Percentiles rank a stretch among this genome's conserved stretches.
phyloP scores from a whole-genome alignment of 1,140 invertebrate species.

The Calephelis virginiensis region DNA sequence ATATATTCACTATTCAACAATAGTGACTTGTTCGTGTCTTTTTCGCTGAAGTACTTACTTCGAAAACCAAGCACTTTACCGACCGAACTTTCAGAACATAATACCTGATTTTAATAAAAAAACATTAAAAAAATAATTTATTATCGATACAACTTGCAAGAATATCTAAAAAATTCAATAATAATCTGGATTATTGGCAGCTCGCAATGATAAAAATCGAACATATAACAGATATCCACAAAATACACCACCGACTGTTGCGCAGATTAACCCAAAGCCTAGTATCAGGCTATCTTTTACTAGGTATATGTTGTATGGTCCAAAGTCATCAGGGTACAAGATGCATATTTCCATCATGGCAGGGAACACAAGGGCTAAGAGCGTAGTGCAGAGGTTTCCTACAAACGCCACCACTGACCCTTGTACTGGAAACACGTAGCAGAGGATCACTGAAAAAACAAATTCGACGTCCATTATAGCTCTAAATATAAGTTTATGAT shows the following conservation, averaged over 20 bases:
- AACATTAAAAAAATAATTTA: no score
- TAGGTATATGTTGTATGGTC: constrained; percentile 40
- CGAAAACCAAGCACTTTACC: no score
- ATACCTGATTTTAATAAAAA: no score
- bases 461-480: no score
- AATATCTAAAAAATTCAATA: background rate
- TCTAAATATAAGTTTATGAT: no score
- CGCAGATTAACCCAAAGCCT: constrained; percentile 33
- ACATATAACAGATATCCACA: constrained; percentile 46
- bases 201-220: constrained; percentile 29
- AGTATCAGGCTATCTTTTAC: constrained; percentile 45
- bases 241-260: constrained; percentile 35
- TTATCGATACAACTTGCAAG: no score
- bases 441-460: constrained; percentile 46
- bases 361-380: constrained; percentile 46
- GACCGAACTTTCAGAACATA: no score
- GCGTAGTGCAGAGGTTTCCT: constrained; percentile 47
- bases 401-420: constrained; percentile 51
- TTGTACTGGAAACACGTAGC: constrained; percentile 50
- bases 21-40: no score
- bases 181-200: constrained; percentile 27
- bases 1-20: no score
- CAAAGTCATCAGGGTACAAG: constrained; percentile 43
- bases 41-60: no score
- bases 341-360: constrained; percentile 54